phyloP scores from a whole-genome alignment of 37 sponge, comb jelly and placozoan species.

The Beroe forskalii region DNA sequence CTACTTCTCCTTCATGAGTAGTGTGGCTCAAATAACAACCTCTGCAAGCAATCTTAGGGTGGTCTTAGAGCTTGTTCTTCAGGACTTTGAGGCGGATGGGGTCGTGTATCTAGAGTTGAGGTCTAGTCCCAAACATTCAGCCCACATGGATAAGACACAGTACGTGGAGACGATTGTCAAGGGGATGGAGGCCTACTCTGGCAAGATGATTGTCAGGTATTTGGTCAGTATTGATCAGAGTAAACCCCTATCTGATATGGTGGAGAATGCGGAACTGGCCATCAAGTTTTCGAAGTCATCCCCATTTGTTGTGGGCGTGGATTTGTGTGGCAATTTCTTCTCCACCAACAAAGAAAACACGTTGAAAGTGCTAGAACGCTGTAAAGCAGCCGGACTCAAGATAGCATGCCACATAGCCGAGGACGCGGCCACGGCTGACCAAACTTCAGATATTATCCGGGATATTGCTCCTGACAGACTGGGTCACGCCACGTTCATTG shows the following conservation, averaged over 20 bases:
- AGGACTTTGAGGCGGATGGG: conserved; percentile 29
- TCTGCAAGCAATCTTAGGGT: not conserved
- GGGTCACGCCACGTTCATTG: conserved; percentile 35
- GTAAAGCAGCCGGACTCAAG: conserved; percentile 20
- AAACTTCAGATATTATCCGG: conserved; percentile 5
- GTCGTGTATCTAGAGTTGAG: conserved; percentile 62
- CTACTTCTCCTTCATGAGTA: not conserved
- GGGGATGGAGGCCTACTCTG: not conserved
- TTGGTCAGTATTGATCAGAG: conserved; percentile 44
- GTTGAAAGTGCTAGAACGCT: not conserved
- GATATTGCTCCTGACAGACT: conserved; percentile 24
- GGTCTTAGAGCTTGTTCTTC: not conserved
- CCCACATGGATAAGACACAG: not conserved
- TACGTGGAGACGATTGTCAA: conserved; percentile 11
- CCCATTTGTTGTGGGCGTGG: conserved; percentile 5
- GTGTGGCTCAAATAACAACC: not conserved
- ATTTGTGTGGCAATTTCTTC: conserved; percentile 44
- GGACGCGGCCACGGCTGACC: not conserved
- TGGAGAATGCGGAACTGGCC: conserved; percentile 56
- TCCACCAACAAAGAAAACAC: conserved; percentile 14
- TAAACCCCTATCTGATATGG: conserved; percentile 31
- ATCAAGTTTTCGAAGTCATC: not conserved
- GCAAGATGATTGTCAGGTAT: conserved; percentile 18
- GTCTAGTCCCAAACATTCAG: not conserved
- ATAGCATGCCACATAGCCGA: conserved; percentile 62